phyloP scores from a whole-genome alignment of 2,888 invertebrate species.

The Spicauda simplicius region DNA sequence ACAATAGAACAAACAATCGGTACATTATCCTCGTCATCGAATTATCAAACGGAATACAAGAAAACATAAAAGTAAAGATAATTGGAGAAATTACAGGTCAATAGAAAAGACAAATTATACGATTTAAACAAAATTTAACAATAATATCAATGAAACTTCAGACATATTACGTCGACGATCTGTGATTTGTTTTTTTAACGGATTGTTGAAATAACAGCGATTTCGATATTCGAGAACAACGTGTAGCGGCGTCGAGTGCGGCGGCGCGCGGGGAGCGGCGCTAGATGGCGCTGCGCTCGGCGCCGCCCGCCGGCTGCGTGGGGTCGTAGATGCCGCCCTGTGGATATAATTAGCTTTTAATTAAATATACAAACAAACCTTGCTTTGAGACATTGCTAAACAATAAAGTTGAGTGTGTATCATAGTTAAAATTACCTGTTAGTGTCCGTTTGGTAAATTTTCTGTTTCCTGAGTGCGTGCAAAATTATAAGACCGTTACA shows the following conservation, averaged over 20 bases:
- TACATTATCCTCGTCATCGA: not conserved
- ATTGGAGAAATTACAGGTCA: not conserved
- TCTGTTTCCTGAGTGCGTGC: constrained; percentile 59
- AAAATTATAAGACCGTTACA: constrained; percentile 24
- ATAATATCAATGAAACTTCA: not conserved
- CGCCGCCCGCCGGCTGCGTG: constrained; percentile 45
- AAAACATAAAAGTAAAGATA: not conserved
- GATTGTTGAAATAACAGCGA: no score
- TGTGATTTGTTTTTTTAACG: no score
- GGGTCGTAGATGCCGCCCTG: constrained; percentile 61
- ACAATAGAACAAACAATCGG: not conserved
- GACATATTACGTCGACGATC: not conserved
- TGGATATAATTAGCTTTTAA: not conserved
- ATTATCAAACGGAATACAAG: not conserved
- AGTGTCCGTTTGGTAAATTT: constrained; percentile 62
- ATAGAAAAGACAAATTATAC: not conserved
- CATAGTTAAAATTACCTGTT: constrained; percentile 50
- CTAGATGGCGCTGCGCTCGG: constrained; percentile 58
- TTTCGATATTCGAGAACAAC: no score
- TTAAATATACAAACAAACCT: not conserved
- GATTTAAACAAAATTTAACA: not conserved
- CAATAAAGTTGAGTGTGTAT: no score
- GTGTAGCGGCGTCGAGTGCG: no score
- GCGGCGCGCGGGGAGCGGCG: constrained; percentile 18
- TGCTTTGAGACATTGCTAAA: no score